Base-by-base conservation (phyloP, 1,140 invertebrate species). In the Saxidomus purpurata region DNA sequence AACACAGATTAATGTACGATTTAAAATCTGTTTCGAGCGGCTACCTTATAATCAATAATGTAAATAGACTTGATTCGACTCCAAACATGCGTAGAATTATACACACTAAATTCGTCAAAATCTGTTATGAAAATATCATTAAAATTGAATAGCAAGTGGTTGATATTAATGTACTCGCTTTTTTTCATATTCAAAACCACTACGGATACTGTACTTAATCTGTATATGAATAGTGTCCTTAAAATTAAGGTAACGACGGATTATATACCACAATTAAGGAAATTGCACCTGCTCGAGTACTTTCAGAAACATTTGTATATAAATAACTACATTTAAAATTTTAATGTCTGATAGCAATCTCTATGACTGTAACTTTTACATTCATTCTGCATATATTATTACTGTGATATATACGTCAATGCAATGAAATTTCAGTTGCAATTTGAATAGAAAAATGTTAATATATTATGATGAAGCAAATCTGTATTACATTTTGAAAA, bases 31-130 rank as follows among this genome's bases (percentile, higher is more conserved):
- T 79, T 34, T 79, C 31, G 28, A 79, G 47, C 25, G 34, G 9
- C 47, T 31, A 31, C 76, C 28, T 52, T 79, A 25, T 69, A 83
- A 83, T 83, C 81, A 49, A 83, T 83, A 83, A 83, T 83, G 81
- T 83, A 67, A 83, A 83, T 69, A 83, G 36, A 61, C 9, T 55
- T 69, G 25, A 69, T 43, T 67, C n/a, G 31, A 49, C 31, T 67
- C 59, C 40, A 69, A 47, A 13, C 28, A 28, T 25, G n/a, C 38
- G 43, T 22, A n/a, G 59, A 83, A 83, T 79, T 52, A 55, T 59
- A 31, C 49, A 40, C 55, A 83, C 40, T 19, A 49, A 83, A 83
- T 31, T 69, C 31, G 81, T 69, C 43, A 83, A 69, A 49, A 69
- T 11, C 59, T 36, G 40, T 83, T 63, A 69, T n/a, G 25, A 34